phyloP scores from a whole-genome alignment of 1,140 invertebrate species.

The Drosophila albomicans region DNA sequence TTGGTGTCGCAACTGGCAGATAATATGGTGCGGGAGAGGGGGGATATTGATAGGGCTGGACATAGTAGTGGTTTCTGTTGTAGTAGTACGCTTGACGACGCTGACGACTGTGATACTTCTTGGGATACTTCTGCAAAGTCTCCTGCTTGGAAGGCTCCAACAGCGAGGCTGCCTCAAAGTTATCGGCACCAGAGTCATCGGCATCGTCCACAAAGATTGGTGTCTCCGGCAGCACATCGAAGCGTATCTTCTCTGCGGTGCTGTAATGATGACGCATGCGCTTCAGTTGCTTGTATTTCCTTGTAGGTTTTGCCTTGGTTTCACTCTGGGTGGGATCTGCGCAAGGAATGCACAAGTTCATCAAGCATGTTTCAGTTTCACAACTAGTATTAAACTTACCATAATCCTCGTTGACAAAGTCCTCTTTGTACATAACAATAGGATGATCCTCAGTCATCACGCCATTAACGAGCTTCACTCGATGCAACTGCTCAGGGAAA shows the following conservation, averaged over 20 bases:
- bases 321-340: slow-evolving; percentile 66
- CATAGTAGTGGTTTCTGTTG: slow-evolving; percentile 9
- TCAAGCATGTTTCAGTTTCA: neutral
- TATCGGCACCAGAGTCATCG: slow-evolving; percentile 24
- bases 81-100: slow-evolving; percentile 46
- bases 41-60: neutral
- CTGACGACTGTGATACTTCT: slow-evolving; percentile 64
- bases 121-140: slow-evolving; percentile 57
- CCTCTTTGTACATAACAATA: slow-evolving; percentile 80
- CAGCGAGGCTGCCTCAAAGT: slow-evolving; percentile 46
- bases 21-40: slow-evolving; percentile 11
- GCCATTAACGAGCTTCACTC: slow-evolving; percentile 66
- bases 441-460: slow-evolving; percentile 73
- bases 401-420: slow-evolving; percentile 79
- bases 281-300: slow-evolving; percentile 25
- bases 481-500: slow-evolving; percentile 60
- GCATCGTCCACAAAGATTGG: slow-evolving; percentile 48
- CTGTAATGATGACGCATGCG: slow-evolving; percentile 40
- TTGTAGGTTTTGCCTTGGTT: slow-evolving; percentile 23
- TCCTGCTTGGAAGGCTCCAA: slow-evolving; percentile 53
- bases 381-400: slow-evolving; percentile 43
- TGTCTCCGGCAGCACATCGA: slow-evolving; percentile 67
- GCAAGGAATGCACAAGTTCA: neutral
- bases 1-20: slow-evolving; percentile 25
- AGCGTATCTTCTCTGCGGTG: slow-evolving; percentile 57